Percentiles rank a stretch among this genome's conserved stretches.
Evolutionary conservation across 2,113 vertebrate species (phyloP).

Genomic region (Chaetodon trifascialis): DNA sequence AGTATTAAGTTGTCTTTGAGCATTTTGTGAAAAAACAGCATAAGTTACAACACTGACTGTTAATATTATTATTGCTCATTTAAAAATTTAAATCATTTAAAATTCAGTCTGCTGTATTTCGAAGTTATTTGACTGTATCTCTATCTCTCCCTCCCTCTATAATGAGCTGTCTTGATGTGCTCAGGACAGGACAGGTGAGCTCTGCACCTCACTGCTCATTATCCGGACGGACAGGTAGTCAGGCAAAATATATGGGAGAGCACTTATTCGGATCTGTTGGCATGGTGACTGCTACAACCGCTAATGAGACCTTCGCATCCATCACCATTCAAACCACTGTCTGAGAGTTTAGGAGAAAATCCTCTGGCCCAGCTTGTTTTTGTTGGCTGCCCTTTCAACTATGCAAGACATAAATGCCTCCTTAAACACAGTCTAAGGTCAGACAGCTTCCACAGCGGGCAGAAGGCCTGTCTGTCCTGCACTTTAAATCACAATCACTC

Average conservation of each 20-base stretch:
- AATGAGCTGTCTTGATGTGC: conserved; percentile 55
- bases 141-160: conserved; percentile 27
- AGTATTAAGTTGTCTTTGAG: background rate
- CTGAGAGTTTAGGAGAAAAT: conserved; percentile 17
- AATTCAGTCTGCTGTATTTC: background rate
- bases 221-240: conserved; percentile 53
- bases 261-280: conserved; percentile 21
- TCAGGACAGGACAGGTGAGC: conserved; percentile 55
- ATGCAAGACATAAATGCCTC: background rate
- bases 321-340: conserved; percentile 22
- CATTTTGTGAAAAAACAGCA: background rate
- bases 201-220: conserved; percentile 62
- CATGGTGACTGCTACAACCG: conserved; percentile 49
- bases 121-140: background rate
- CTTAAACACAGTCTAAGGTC: background rate
- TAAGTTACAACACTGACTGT: background rate
- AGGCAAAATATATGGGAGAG: conserved; percentile 26
- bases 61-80: background rate
- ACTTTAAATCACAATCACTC: background rate
- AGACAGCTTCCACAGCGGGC: background rate
- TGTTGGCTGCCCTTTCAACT: background rate
- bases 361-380: background rate
- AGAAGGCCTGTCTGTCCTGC: background rate
- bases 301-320: conserved; percentile 65
- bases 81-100: too few relatives aligned